Conservation (phyloP, 2,113 vertebrate genomes). For the Rhabdornis inornatus region DNA sequence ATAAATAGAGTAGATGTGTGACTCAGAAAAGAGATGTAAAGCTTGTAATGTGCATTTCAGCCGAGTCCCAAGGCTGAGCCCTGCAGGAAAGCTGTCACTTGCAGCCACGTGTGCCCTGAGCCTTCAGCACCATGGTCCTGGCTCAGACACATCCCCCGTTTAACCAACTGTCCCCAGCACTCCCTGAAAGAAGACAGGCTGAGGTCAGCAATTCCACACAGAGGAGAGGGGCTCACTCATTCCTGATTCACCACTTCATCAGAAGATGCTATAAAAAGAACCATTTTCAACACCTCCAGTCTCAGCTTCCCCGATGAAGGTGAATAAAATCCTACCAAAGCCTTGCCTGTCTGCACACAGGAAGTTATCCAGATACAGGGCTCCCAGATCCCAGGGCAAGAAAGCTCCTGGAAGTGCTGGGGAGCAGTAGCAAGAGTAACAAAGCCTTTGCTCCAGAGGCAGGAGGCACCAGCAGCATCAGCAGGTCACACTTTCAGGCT, state of each 20-base stretch:
- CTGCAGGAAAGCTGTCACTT: background rate
- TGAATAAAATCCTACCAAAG: background rate
- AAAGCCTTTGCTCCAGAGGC: background rate
- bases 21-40: background rate
- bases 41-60: background rate
- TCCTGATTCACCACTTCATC: background rate
- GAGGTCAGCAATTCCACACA: rapidly evolving
- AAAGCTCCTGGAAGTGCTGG: background rate
- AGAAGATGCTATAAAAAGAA: background rate
- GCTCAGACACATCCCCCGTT: background rate
- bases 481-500: background rate
- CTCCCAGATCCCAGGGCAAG: background rate
- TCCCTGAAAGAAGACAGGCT: background rate
- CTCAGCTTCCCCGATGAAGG: background rate
- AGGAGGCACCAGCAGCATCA: background rate
- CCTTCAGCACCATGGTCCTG: rapidly evolving
- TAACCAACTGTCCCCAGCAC: background rate
- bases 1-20: background rate
- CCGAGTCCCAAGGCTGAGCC: background rate
- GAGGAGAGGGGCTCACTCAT: background rate
- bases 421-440: background rate
- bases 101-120: background rate
- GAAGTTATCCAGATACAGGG: background rate
- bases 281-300: background rate
- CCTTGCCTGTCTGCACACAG: background rate